Evolutionary conservation across 2,113 vertebrate species (phyloP), one percentile per base, ranked within the genome.

Genomic region (Muntiacus muntjak): DNA sequence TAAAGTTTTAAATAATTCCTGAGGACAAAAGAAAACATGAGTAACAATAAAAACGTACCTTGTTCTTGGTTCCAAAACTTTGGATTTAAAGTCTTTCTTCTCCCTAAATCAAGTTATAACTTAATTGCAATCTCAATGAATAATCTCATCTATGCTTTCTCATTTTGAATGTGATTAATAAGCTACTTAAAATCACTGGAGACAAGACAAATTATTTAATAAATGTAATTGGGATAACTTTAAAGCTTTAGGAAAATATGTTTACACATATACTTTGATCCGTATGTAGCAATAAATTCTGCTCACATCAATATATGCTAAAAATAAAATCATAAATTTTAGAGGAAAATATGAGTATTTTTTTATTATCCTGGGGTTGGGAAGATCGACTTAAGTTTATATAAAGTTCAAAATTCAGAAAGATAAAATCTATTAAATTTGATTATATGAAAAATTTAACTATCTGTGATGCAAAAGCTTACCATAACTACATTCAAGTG

Each of bases 381-480:
- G 71, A 96, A 90, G 33, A 89, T 54, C 15, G 50, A 54, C 25
- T 36, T 79, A 96, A 93, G 17, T 7, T 89, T 71, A 64, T 11
- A 94, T 62, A 79, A 97, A 94, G 52, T 97, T 67, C 52, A 96
- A 95, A 97, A 76, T 89, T 89, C 55, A 87, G 33, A 83, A 88
- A 96, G 23, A 87, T 79, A 94, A 93, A 85, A 96, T 83, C 58
- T 96, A 91, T 97, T 55, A 60, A 50, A 92, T 93, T 76, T 91
- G 26, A 45, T 84, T 78, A 67, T 57, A 74, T 90, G 89, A 95
- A 97, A 97, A 82, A 21, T 94, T 57, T 82, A 95, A 85, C 58
- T 86, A 36, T 50, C 74, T 82, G 33, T 82, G 57, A 96, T 67
- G 33, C 33, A 93, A 93, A 94, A 91, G 58, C 74, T 36, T 85